Evolutionary conservation across 2,113 vertebrate species (phyloP), one percentile per base, ranked within the genome.

Genomic region (Galbula dea): DNA sequence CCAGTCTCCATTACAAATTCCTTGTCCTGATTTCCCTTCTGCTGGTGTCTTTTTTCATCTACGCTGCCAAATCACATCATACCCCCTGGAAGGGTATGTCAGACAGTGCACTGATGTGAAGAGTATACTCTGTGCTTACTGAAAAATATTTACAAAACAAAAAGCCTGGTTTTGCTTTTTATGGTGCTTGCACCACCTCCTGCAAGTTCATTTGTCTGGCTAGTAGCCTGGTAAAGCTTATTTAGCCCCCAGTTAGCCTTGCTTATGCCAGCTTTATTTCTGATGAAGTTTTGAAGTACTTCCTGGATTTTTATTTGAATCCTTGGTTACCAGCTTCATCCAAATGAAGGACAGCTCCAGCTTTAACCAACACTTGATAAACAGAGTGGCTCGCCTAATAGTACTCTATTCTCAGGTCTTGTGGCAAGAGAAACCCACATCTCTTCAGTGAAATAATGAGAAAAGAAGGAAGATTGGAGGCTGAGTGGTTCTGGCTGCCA

Each of bases 1-100:
- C 92, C 75, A 67, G 92, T 88, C 95, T 93, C 77, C 71, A 59
- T 87, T 93, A 83, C 86, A 91, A 90, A 93, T 90, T 67, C 75
- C 58, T 79, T 92, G 89, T 96, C 95, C 92, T 92, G 71, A 83
- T 93, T 94, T 95, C 87, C 55, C 83, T 96, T 86, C 61, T 88
- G 43, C 51, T 73, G 62, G 54, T 91, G 66, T 88, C 73, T 77
- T 91, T 78, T 78, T 89, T 87, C 78, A 66, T 52, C 81, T 71
- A 2, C 30, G 0, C 43, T 83, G 91, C 86, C 86, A 90, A 51
- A 84, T 75, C 68, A 18, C 80, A 62, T 79, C 41, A 22, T 73
- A 54, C 6, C 67, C 46, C 37, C 43, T 85, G 5, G 0, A 67
- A 73, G 82, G 16, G 13, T 80, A n/a, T 85, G 59, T 73, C 68